Base-by-base conservation (phyloP, 1,140 invertebrate genomes). In the Ostrea edulis region DNA sequence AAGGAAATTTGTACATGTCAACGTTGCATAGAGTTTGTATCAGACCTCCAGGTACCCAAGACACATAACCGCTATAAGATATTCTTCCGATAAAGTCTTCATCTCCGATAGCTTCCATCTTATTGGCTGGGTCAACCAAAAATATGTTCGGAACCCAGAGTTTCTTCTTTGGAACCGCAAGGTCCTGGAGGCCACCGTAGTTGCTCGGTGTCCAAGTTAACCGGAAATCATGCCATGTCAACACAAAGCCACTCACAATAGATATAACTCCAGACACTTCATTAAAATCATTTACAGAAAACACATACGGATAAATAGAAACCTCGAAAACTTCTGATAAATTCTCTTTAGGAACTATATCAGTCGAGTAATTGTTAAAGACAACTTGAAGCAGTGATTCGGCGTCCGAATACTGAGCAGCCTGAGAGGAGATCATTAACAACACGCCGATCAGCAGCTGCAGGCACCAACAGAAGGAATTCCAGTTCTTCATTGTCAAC, bases 1-100 rank as follows among this genome's bases (percentile, higher is more conserved):
- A 87, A n/a, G 87, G 87, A 29, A 71, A 87, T 17, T 53, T 84
- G 20, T 25, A 68, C n/a, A 87, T 84, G 81, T 87, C 82, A 11
- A 84, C 58, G 20, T 58, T 29, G 82, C 87, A 87, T 20, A 25
- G 9, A 53, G 58, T 68, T 29, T 68, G 22, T 17, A 83, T 25
- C n/a, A 84, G 22, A 35, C 35, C n/a, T 25, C 35, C 58, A 5
- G 82, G 54, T 71, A 17, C 8, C 58, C 81, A 68, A 9, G 22
- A 14, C 12, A 87, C 82, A 68, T 3, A 2, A 0, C 87, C 87
- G 71, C 20, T 22, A 25, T 22, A 25, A 3, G 35, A 44, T 25
- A 87, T 29, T 20, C 20, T 11, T 3, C 62, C 58, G 4, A 54
- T 17, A 17, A 65, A 82, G 25, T 87, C 29, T 4, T 84, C 35